Percentiles rank a stretch among this genome's conserved stretches.
These are phyloP conservation scores for Oreotrochilus melanogaster DNA, from an alignment of 2,113 vertebrate genomes.

Conservation along the genomic window DNA sequence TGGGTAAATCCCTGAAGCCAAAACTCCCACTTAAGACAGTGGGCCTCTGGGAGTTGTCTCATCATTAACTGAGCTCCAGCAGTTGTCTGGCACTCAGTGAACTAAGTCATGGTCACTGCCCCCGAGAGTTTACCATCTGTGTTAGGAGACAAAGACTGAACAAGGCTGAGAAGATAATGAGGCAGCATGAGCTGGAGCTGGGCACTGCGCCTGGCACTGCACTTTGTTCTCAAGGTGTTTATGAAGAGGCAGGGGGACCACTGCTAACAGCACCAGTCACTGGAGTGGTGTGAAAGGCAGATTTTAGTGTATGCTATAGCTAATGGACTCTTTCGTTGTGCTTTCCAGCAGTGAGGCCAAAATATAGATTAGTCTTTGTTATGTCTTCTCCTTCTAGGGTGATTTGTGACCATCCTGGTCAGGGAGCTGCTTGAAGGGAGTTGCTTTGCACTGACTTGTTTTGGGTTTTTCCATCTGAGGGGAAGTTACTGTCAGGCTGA, in stretches of 20 bases:
- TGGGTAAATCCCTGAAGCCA: slow-evolving; percentile 53
- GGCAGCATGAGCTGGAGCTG: slow-evolving; percentile 12
- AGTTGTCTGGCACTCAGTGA: slow-evolving; percentile 49
- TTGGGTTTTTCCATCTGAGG: background rate
- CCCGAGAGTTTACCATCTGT: slow-evolving; percentile 21
- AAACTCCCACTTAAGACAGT: slow-evolving; percentile 54
- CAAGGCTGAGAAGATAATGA: slow-evolving; percentile 36
- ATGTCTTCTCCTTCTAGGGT: background rate
- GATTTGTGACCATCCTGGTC: background rate
- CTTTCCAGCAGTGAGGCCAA: background rate
- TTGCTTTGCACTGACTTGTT: background rate
- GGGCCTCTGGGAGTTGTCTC: slow-evolving; percentile 30
- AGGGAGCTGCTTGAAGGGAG: background rate
- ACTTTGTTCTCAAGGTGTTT: background rate
- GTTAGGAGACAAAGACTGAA: slow-evolving; percentile 18
- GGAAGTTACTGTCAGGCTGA: background rate
- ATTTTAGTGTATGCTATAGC: background rate
- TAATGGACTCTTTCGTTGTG: background rate
- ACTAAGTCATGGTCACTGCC: slow-evolving; percentile 58
- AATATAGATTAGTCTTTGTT: background rate
- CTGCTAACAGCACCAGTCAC: background rate
- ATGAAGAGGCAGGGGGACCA: background rate
- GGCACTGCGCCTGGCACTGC: background rate
- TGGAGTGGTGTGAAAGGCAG: background rate
- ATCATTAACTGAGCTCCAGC: slow-evolving; percentile 57